Evolutionary conservation across 2,797 vertebrate genomes (phyloP).

Genomic region (Tenualosa thibaudeaui): DNA sequence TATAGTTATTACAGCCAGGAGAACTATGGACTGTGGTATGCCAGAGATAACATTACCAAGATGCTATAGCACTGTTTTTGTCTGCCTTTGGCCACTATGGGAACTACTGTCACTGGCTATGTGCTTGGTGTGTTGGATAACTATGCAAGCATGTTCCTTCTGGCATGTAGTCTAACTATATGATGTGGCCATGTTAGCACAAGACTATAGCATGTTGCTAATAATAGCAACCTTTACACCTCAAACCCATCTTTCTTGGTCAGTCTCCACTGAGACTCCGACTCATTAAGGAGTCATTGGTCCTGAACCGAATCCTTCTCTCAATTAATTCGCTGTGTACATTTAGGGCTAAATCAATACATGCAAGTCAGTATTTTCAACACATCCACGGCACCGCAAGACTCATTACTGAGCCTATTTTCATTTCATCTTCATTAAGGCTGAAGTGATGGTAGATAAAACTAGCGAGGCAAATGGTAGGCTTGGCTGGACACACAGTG

Average conservation of each 20-base stretch:
- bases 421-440: conserved; percentile 23
- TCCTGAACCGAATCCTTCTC: background rate
- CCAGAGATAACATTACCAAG: too few relatives aligned
- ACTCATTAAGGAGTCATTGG: conserved; percentile 12
- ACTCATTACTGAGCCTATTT: background rate
- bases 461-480: background rate
- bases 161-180: too few relatives aligned
- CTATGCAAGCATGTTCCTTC: too few relatives aligned
- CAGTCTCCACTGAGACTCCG: background rate
- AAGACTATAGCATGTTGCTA: background rate
- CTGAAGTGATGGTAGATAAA: background rate
- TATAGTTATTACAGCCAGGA: too few relatives aligned
- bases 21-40: too few relatives aligned
- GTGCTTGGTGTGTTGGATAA: too few relatives aligned
- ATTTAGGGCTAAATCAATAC: conserved; percentile 19
- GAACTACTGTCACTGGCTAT: too few relatives aligned
- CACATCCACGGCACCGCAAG: background rate
- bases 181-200: background rate
- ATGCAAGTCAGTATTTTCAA: background rate
- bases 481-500: conserved; percentile 18
- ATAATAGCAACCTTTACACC: background rate
- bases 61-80: too few relatives aligned
- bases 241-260: background rate
- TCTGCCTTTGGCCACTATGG: too few relatives aligned
- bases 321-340: conserved; percentile 6